Evolutionary conservation across 2,888 invertebrate species (phyloP), one percentile per base, ranked within the genome.

Genomic region (Anagyrus pseudococci): DNA sequence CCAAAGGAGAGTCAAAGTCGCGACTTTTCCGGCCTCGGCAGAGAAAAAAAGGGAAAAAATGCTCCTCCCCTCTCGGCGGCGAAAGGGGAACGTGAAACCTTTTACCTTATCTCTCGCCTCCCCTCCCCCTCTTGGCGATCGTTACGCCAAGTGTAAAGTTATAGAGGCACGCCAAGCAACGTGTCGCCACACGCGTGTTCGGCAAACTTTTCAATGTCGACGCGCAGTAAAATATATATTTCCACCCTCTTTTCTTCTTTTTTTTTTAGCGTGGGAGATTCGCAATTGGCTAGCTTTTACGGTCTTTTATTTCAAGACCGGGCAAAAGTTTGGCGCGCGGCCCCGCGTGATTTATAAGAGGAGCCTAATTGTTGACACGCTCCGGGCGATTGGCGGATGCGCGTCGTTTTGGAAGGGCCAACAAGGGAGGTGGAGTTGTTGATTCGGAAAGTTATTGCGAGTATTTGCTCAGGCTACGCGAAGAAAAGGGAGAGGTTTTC

Each of bases 181-280:
- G 75, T 80, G 79, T 77, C 78, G 75, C 73, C 71, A 40, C 33
- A 7, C 66, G 72, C 73, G 74, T 78, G 78, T 78, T 76, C 75
- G 70, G 76, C 79, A 75, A 79, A 79, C 79, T 79, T 79, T 80
- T 76, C 76, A 76, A 74, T 73, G 74, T 73, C 76, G 73, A 33
- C 15, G 20, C 20, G 43, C 4, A 26, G 46, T 50, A 26, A 56
- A 56, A 75, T 74, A 74, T 75, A 74, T 75, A 73, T 57, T 33
- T 44, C 58, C 71, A 68, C 73, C 73, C 72, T 74, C 75, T 75
- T 44, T 19, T 20, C 19, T 44, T 20, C 19, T n/a, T 44, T 17
- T 2, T 17, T 17, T n/a, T 17, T 17, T 10, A n/a, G n/a, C n/a
- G n/a, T n/a, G n/a, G n/a, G n/a, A n/a, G n/a, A n/a, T n/a, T n/a